phyloP scores from a whole-genome alignment of 2,113 vertebrate genomes.

The Sturnira hondurensis region DNA sequence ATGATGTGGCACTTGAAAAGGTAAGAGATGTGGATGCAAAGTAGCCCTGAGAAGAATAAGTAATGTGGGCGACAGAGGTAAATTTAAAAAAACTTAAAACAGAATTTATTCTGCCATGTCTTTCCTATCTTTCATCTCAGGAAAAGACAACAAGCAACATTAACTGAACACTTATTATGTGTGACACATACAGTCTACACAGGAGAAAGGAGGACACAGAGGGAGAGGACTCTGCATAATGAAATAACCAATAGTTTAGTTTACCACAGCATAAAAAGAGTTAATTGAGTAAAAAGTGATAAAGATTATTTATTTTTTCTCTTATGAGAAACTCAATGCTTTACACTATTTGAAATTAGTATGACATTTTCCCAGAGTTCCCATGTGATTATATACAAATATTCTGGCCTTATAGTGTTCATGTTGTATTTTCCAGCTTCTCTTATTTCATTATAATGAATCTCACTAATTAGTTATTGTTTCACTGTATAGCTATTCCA shows the following conservation, averaged over 20 bases:
- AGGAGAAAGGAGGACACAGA: background rate
- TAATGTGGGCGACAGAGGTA: background rate
- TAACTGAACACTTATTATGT: background rate
- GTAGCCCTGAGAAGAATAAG: background rate
- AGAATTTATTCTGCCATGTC: background rate
- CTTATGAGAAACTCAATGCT: background rate
- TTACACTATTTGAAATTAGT: background rate
- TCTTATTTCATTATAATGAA: conserved; percentile 16
- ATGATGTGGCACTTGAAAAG: background rate
- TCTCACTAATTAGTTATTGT: conserved; percentile 42
- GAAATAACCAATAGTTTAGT: background rate
- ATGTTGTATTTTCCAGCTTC: conserved; percentile 4
- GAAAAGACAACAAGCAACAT: background rate
- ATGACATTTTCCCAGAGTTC: background rate
- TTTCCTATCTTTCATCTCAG: background rate
- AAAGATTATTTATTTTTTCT: background rate
- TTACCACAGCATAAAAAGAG: background rate
- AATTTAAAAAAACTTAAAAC: background rate
- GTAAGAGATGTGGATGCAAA: background rate
- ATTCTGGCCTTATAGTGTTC: background rate
- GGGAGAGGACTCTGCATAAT: background rate
- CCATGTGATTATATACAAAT: background rate
- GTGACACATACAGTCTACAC: background rate
- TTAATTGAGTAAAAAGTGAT: background rate
- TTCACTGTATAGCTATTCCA: background rate